Base-by-base conservation (phyloP, 2,113 vertebrate genomes). In the Accipiter cooperii region DNA sequence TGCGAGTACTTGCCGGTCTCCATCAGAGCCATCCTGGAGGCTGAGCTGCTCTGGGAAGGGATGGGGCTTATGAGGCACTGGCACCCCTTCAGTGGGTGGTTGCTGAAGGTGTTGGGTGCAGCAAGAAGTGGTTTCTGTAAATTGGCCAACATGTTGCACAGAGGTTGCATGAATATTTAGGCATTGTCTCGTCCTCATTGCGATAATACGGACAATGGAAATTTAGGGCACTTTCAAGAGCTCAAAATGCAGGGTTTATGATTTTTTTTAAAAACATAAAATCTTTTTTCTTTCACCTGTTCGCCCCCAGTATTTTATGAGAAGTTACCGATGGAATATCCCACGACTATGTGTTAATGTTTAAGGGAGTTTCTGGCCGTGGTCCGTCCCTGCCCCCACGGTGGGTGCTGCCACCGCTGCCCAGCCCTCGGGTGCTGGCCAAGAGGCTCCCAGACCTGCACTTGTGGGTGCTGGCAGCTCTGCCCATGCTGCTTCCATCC, bases 1-100 rank as follows among this genome's bases (percentile, higher is more conserved):
- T 52, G 40, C 1, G 21, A 10, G 12, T 77, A 55, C 46, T 94
- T 91, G 71, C 78, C 36, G n/a, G 93, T 79, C 29, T 93, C 96
- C 31, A 38, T 86, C 63, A 87, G 93, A 78, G 79, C 77, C 98
- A 98, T 98, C 60, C 31, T 60, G 47, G 52, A 65, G 13, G n/a
- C 36, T 57, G 60, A 1, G 8, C 36, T 63, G 57, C 95, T 65
- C 86, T 52, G 51, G 40, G 47, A 63, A 46, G 46, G 14, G 29
- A 58, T 2, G 2, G 24, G 9, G 42, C 57, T 73, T 4, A 5
- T 85, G 31, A 79, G 74, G 24, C 0, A 10, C 61, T 15, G 65
- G 38, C 29, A 47, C 10, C 6, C 25, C 1, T 40, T 47, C 54
- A 17, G 51, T 12, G 24, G 75, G n/a, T 38, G 57, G n/a, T 2